Base-by-base conservation (phyloP, 1,140 invertebrate genomes). In the Prorops nasuta region DNA sequence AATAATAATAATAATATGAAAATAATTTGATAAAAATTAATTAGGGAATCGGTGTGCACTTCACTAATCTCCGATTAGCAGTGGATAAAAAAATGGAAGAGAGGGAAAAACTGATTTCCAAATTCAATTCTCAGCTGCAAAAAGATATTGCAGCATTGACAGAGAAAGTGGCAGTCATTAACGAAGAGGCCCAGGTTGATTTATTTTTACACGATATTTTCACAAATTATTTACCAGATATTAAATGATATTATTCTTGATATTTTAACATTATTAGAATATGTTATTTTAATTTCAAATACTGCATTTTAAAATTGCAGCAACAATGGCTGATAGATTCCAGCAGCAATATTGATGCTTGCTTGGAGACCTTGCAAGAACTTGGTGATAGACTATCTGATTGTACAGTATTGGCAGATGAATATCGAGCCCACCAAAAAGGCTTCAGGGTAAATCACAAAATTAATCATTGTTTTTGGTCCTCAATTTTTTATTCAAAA, bases 241-340 rank as follows among this genome's bases (percentile, higher is more conserved):
- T n/a, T n/a, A n/a, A n/a, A n/a, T n/a, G n/a, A n/a, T n/a, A n/a
- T n/a, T n/a, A n/a, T n/a, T n/a, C n/a, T n/a, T n/a, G n/a, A n/a
- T n/a, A n/a, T n/a, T n/a, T n/a, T n/a, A n/a, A n/a, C n/a, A n/a
- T n/a, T n/a, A n/a, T n/a, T n/a, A n/a, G n/a, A n/a, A n/a, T n/a
- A n/a, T n/a, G n/a, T n/a, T n/a, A n/a, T n/a, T n/a, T n/a, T n/a
- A n/a, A n/a, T n/a, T n/a, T n/a, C n/a, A n/a, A n/a, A n/a, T n/a
- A n/a, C n/a, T n/a, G n/a, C n/a, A n/a, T n/a, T n/a, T n/a, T n/a
- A 28, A 28, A 28, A 28, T 28, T 28, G 6, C 62, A 90, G 88
- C 81, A 88, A 79, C 78, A 82, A 2, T 85, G 86, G 81, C 73
- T 91, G n/a, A 80, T 88, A 44, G 85, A 90, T 62, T 78, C 81